Evolutionary conservation across 2,888 invertebrate genomes (phyloP), one percentile per base, ranked within the genome.

Genomic region (Drosophila mulleri): DNA sequence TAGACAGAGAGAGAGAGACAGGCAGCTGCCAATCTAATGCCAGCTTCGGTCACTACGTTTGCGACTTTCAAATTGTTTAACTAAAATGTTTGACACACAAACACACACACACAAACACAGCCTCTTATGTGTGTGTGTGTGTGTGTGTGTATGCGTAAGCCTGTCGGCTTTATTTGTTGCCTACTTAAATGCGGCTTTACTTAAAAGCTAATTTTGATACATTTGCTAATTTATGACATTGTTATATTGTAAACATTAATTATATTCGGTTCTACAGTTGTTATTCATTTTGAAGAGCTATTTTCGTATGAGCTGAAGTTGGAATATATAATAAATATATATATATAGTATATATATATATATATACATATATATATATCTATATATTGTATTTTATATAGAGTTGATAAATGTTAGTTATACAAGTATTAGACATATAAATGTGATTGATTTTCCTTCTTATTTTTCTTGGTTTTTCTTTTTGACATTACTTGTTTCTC

Each of bases 21-120:
- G 56, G 73, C 82, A 87, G 85, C 73, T 82, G 83, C 61, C 88
- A 82, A 72, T 70, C 81, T 54, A 75, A 75, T 71, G 64, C 35
- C 62, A 61, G 53, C 53, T 37, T 62, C 48, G 60, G 63, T 64
- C 68, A 48, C 71, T 72, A 62, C 75, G 59, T 60, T 58, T 77
- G 52, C 63, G 23, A 56, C 41, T 63, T 78, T 45, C 58, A 48
- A 67, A 58, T 47, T 41, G 47, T 71, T 80, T 44, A 72, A 39
- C 70, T 79, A 80, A 80, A 68, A 65, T 52, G 57, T 72, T 67
- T 47, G 35, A 63, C 50, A 47, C 35, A 45, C n/a, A 47, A 8
- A 26, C 35, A 59, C 41, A 53, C 12, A 53, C 23, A 20, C 32
- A 48, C 20, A 53, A n/a, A n/a, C 14, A 32, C 16, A 39, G 3